Base-by-base conservation (phyloP, 2,888 invertebrate species). In the Drymonia ruficornis region DNA sequence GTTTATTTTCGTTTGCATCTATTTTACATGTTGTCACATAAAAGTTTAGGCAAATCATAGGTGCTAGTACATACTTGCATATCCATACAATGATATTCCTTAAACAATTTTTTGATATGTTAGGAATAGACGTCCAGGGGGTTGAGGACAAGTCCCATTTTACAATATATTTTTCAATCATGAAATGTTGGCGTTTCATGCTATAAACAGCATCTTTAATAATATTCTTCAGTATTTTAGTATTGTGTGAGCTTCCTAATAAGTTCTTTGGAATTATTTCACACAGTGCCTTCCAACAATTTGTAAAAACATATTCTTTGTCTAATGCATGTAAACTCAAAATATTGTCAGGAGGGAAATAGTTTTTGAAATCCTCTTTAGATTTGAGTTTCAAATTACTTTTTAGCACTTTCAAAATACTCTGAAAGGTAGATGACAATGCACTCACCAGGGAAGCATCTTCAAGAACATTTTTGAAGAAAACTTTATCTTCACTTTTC, bases 1-100 rank as follows among this genome's bases (percentile, higher is more conserved):
- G 77, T 70, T 87, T 90, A 61, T 89, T 84, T 70, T 92, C 89
- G 74, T 93, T 85, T 0, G 76, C 65, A 63, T 90, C 86, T 12
- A 87, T 61, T 79, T 90, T 91, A 48, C 86, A 85, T 44, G 87
- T 86, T 16, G 93, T 90, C 6, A 92, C 87, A 78, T 89, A 87
- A 72, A 90, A 93, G 59, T 87, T 89, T 18, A 92, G 69, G 28
- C 76, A 76, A 58, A 93, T 81, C 44, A 92, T 84, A n/a, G 87
- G 70, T 40, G 89, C 79, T 11, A 93, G 61, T 23, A 91, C 58
- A 65, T 81, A 69, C 71, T 81, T 83, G 1, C 86, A 59, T 53
- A 91, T 75, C 89, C 90, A 91, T 43, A 67, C 4, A 12, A 87
- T 18, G 45, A 83, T 70, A 45, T 65, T 65, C 45, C 60, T 62